Conservation (phyloP, 2,113 vertebrate species). For the Channa maculata region DNA sequence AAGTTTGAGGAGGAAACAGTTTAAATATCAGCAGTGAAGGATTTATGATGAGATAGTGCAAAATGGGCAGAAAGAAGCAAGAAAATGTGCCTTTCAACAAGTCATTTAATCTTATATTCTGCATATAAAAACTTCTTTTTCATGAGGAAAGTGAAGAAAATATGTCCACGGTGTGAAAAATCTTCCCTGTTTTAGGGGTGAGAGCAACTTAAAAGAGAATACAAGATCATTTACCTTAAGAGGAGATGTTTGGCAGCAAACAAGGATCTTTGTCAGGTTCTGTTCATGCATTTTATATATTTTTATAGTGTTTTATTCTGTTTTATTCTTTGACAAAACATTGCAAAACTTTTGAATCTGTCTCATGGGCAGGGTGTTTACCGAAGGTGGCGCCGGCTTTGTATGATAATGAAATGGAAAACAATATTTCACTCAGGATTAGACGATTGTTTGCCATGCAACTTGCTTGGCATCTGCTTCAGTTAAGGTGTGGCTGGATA, state of each 20-base stretch:
- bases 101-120: constrained; percentile 40
- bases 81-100: constrained; percentile 34
- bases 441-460: constrained; percentile 39
- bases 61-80: constrained; percentile 22
- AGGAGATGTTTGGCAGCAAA: constrained; percentile 11
- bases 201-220: constrained; percentile 33
- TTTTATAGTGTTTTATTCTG: no score
- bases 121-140: constrained; percentile 45
- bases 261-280: constrained; percentile 19
- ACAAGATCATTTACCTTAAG: constrained; percentile 32
- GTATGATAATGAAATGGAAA: constrained; percentile 61
- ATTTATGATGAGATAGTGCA: constrained; percentile 35
- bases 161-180: constrained; percentile 34
- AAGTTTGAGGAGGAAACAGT: constrained; percentile 57
- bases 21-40: constrained; percentile 56
- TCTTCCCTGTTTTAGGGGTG: constrained; percentile 21
- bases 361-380: constrained; percentile 23
- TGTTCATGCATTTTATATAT: constrained; percentile 7
- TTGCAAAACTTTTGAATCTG: constrained; percentile 28
- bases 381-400: constrained; percentile 49
- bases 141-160: constrained; percentile 17
- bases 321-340: constrained; percentile 8
- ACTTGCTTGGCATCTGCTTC: constrained; percentile 27
- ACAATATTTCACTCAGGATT: constrained; percentile 55
- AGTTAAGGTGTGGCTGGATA: constrained; percentile 5